A percentile compares a stretch with the other conserved stretches of the same genome.
These are phyloP conservation scores for Octomys mimax DNA, from an alignment of 2,797 vertebrate species.

Conservation along the genomic window DNA sequence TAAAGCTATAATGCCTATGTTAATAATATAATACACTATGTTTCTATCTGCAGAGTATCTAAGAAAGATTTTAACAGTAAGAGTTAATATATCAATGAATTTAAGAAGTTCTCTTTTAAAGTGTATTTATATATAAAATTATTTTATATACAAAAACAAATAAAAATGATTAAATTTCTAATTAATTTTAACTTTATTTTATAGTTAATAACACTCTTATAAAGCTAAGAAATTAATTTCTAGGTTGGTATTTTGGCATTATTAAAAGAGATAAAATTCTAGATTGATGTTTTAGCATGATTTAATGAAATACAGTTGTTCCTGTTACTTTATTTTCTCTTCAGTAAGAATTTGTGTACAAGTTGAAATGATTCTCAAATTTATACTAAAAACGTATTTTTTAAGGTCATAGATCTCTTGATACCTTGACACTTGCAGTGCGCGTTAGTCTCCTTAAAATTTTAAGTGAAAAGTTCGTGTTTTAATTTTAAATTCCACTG, in stretches of 20 bases:
- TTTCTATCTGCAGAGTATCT: not conserved
- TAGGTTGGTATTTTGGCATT: not conserved
- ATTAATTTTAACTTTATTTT: not conserved
- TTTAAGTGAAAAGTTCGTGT: not conserved
- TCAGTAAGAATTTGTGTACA: not conserved
- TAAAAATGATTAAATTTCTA: not conserved
- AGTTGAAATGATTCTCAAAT: not conserved
- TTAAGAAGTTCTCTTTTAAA: not conserved
- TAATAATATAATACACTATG: not conserved
- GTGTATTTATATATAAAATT: not conserved
- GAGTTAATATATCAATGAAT: not conserved
- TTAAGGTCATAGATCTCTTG: not conserved
- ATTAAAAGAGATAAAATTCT: not conserved
- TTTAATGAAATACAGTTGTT: not conserved
- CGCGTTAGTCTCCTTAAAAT: not conserved
- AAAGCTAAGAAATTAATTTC: not conserved
- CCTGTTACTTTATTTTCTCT: not conserved
- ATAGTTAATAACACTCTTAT: not conserved
- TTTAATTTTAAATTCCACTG: not conserved
- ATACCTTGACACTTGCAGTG: not conserved
- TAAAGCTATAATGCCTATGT: rapidly evolving
- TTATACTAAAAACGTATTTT: not conserved
- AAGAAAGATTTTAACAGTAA: not conserved
- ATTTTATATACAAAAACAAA: not conserved
- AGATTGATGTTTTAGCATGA: not conserved